Evolutionary conservation across 2,888 invertebrate genomes (phyloP), one percentile per base, ranked within the genome.

Genomic region (Leucophenga maculata): DNA sequence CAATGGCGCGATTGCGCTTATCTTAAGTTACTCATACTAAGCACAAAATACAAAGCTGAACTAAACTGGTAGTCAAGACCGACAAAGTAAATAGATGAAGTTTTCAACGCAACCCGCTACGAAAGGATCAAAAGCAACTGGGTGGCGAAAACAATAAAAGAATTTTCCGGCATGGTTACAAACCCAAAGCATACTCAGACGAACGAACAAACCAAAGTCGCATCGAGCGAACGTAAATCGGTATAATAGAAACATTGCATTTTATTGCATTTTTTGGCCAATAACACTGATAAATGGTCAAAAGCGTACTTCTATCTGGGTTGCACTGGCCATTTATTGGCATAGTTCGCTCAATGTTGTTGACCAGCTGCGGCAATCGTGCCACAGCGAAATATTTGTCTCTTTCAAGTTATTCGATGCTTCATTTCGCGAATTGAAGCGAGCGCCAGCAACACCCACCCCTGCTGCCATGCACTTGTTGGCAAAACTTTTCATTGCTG

Each of bases 161-260:
- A 39, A 39, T 44, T 46, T 26, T 6, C 62, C 62, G 46, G 46
- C 46, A 64, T 64, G 44, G 62, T 39, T 39, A 39, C 39, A 39
- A 39, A 39, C 11, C 46, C 46, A 64, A 55, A 64, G 62, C 46
- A 50, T 16, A 16, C 6, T n/a, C 50, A 50, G n/a, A 50, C 50
- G 8, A 18, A 18, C 50, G 18, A 50, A 46, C 46, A 6, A 50
- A n/a, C n/a, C 50, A 6, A n/a, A 50, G 50, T 18, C 46, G n/a
- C 2, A 14, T n/a, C 3, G 44, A 39, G 44, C 18, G 79, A 76
- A 80, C 84, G 84, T 80, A 80, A 80, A 84, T 80, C 80, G 83
- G 74, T 76, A 76, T 84, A 80, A 80, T 82, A 84, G 84, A 80
- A 80, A 84, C 83, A 80, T 84, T 80, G 84, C 83, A 80, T 80